Conservation (phyloP, 2,113 vertebrate genomes). For the Elanoides forficatus region DNA sequence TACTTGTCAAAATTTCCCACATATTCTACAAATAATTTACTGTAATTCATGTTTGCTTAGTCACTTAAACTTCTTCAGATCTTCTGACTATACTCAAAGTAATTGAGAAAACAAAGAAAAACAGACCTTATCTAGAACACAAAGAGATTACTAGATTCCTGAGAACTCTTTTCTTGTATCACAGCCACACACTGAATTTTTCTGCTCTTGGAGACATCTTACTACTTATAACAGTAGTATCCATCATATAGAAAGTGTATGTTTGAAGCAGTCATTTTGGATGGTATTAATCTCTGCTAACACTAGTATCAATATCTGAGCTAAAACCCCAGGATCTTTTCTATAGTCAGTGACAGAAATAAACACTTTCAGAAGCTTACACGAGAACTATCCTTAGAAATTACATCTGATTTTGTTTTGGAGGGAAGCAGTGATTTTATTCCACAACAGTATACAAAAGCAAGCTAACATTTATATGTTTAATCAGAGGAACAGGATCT, state of each 20-base stretch:
- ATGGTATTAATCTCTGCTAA: not conserved
- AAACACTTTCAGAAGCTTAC: not conserved
- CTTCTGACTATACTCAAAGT: not conserved
- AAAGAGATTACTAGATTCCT: not conserved
- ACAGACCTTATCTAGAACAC: not conserved
- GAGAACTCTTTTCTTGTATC: not conserved
- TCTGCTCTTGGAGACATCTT: not conserved
- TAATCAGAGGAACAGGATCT: not conserved
- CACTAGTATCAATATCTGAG: not conserved
- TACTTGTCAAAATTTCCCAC: not conserved
- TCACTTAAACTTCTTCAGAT: not conserved
- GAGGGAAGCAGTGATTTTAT: not conserved
- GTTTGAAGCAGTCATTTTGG: not conserved
- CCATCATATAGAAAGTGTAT: not conserved
- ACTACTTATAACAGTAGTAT: not conserved
- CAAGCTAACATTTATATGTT: not conserved
- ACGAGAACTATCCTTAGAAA: not conserved
- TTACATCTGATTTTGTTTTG: not conserved
- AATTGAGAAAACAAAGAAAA: not conserved
- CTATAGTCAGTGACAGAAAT: not conserved
- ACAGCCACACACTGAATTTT: not conserved
- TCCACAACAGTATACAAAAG: not conserved
- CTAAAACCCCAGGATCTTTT: not conserved
- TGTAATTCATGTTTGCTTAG: not conserved
- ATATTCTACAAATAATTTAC: not conserved